These are phyloP conservation scores for Aphis gossypii DNA, from an alignment of 1,140 invertebrate genomes.

Conservation along the genomic window DNA sequence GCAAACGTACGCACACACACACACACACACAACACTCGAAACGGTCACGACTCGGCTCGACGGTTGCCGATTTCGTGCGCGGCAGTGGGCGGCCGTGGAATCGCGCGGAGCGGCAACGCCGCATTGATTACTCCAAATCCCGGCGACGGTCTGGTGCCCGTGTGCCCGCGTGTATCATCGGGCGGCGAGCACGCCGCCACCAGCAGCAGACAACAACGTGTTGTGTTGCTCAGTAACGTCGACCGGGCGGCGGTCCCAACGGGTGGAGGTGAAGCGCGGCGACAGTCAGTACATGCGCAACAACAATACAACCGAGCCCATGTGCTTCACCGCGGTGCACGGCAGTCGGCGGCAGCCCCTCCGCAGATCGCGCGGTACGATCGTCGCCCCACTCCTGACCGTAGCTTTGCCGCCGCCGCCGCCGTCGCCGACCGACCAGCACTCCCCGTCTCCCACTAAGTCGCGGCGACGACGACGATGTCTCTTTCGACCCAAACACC, in stretches of 20 bases:
- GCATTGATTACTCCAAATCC: slow-evolving; percentile 57
- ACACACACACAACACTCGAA: neutral
- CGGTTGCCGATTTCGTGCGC: slow-evolving; percentile 51
- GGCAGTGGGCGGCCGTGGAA: slow-evolving; percentile 19
- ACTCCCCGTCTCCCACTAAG: neutral
- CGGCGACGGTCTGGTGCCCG: slow-evolving; percentile 19
- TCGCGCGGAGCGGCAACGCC: slow-evolving; percentile 16
- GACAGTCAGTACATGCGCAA: slow-evolving; percentile 40
- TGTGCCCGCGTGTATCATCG: neutral
- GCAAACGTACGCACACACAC: neutral
- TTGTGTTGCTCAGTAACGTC: slow-evolving; percentile 53
- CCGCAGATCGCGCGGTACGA: neutral
- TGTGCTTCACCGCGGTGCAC: slow-evolving; percentile 43
- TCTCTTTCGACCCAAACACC: slow-evolving; percentile 23
- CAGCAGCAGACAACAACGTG: slow-evolving; percentile 55
- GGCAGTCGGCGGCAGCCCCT: neutral
- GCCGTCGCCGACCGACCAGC: neutral
- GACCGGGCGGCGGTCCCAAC: neutral
- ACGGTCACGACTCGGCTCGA: slow-evolving; percentile 51
- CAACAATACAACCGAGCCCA: slow-evolving; percentile 53
- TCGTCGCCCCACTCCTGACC: neutral
- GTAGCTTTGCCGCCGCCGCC: neutral
- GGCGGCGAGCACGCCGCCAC: neutral
- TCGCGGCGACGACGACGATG: neutral
- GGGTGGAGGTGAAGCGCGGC: neutral